Percentiles rank a stretch among this genome's conserved stretches.
phyloP scores from a whole-genome alignment of 2,113 vertebrate genomes.

The Alethe diademata region DNA sequence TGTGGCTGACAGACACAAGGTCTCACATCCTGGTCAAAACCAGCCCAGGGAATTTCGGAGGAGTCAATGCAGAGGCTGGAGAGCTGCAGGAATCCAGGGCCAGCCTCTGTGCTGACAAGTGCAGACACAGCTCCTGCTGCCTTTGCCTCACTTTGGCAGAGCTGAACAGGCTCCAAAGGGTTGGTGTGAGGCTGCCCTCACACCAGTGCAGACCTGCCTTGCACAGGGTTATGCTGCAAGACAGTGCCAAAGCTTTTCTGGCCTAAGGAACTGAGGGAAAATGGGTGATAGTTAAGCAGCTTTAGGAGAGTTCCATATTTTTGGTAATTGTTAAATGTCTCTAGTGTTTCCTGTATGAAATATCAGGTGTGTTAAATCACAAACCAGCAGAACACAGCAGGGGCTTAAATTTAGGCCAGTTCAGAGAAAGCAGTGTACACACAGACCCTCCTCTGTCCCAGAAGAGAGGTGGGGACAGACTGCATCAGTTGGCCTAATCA shows the following conservation, averaged over 20 bases:
- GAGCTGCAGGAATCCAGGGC: neutral
- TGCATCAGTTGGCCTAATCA: neutral
- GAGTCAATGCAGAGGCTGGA: neutral
- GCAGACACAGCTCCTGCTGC: neutral
- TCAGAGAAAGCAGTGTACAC: neutral
- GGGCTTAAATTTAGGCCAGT: neutral
- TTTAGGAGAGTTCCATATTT: neutral
- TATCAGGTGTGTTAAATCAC: neutral
- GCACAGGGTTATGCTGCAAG: neutral
- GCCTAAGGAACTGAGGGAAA: neutral
- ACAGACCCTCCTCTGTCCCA: neutral
- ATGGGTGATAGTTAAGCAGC: neutral
- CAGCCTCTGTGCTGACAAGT: neutral
- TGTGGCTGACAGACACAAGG: neutral
- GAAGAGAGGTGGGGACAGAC: neutral
- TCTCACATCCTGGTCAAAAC: neutral
- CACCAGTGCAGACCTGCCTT: conserved; percentile 1
- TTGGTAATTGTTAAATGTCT: neutral
- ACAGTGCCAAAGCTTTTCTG: neutral
- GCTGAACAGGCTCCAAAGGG: neutral
- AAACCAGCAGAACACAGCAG: neutral
- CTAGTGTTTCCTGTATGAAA: neutral
- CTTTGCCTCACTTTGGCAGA: fast-evolving
- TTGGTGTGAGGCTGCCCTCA: neutral
- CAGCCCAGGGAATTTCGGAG: neutral